phyloP scores from a whole-genome alignment of 2,797 vertebrate genomes.

The Sandelia bainsii region DNA sequence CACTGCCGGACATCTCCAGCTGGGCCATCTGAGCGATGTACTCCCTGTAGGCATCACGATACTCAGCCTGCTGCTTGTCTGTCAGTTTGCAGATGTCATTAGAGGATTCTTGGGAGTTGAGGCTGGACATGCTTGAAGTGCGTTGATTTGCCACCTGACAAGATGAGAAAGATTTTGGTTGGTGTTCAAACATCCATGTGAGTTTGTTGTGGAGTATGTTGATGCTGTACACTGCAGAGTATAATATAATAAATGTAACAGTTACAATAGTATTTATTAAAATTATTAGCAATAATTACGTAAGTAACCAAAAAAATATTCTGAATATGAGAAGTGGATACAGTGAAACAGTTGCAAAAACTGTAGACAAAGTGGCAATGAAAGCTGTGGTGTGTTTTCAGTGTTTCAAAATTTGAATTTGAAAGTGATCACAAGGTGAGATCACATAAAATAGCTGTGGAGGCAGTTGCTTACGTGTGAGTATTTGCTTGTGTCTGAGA shows the following conservation, averaged over 20 bases:
- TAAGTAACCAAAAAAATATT: slow-evolving; percentile 16
- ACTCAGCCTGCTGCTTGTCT: slow-evolving; percentile 98
- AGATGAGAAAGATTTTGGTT: slow-evolving; percentile 14
- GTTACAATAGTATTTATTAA: slow-evolving; percentile 6
- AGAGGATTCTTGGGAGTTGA: slow-evolving; percentile 98
- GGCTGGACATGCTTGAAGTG: slow-evolving; percentile 95
- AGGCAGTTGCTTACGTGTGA: slow-evolving; percentile 53
- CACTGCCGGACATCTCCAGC: slow-evolving; percentile 88
- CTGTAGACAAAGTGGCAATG: slow-evolving; percentile 20
- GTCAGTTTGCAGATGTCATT: slow-evolving; percentile 97
- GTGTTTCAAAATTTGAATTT: slow-evolving; percentile 41
- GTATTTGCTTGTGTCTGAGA: slow-evolving; percentile 48
- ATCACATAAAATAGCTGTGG: slow-evolving; percentile 52
- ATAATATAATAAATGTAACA: slow-evolving; percentile 3
- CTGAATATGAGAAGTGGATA: slow-evolving; percentile 24
- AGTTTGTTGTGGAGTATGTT: neutral
- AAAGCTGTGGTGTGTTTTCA: slow-evolving; percentile 49
- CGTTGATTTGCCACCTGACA: slow-evolving; percentile 88
- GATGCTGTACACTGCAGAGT: neutral
- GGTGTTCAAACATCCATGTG: neutral
- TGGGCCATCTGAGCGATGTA: slow-evolving; percentile 98
- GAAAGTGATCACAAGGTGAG: slow-evolving; percentile 59
- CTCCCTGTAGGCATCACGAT: slow-evolving; percentile 95
- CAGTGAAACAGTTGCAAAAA: slow-evolving; percentile 19
- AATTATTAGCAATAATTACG: slow-evolving; percentile 4